A percentile compares a stretch with the other conserved stretches of the same genome.
Conservation (phyloP, 2,797 vertebrate species). For the Chelmon rostratus region DNA sequence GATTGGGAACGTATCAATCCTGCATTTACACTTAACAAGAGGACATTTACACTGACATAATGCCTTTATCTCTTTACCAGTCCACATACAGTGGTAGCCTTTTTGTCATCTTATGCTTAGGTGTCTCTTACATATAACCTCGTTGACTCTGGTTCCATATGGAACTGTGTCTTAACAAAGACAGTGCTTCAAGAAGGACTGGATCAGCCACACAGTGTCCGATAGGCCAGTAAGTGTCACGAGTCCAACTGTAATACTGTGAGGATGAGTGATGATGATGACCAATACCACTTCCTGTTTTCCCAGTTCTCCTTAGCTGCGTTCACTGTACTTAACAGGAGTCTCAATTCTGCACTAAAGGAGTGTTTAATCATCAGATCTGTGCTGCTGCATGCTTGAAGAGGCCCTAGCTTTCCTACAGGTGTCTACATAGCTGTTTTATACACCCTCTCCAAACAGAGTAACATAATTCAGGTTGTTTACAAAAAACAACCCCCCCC, state of each 20-base stretch:
- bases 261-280: background rate
- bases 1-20: too few species aligned
- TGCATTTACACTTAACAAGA: background rate
- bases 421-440: conserved; percentile 4
- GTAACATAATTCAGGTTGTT: background rate
- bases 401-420: background rate
- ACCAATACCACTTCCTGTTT: background rate
- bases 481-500: background rate
- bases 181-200: background rate
- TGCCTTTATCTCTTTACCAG: background rate
- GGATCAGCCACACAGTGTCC: background rate
- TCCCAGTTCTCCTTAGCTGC: conserved; percentile 1
- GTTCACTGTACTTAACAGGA: background rate
- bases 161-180: background rate
- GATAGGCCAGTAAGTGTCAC: conserved; percentile 22
- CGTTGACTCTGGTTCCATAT: conserved; percentile 12
- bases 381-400: background rate
- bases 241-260: background rate
- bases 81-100: background rate
- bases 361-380: conserved; percentile 40
- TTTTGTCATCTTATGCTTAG: background rate
- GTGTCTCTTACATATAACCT: background rate
- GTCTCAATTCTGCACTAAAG: background rate
- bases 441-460: background rate
- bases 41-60: background rate